Evolutionary conservation across 2,888 invertebrate species (phyloP), one percentile per base, ranked within the genome.

Genomic region (Caenorhabditis uteleia): DNA sequence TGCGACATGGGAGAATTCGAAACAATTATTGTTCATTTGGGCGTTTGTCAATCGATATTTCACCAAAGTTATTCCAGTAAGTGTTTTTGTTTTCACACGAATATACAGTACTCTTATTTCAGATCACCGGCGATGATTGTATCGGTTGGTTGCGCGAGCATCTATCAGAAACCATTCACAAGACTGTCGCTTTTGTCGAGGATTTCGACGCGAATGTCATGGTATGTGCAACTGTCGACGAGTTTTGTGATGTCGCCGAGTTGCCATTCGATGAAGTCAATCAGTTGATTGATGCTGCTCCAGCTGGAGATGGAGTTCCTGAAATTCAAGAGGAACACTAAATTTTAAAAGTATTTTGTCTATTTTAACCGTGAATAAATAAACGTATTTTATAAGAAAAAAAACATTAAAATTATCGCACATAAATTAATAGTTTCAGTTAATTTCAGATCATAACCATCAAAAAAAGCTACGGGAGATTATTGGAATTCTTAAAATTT

Each of bases 1-100:
- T 3, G 33, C 40, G 26, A 47, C 46, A 23, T 68, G 69, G 64
- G 36, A 34, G 3, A 39, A 38, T 7, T 44, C 68, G 16, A 36
- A 45, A 10, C 47, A 54, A 10, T 46, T 47, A 2, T 53, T 66
- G 16, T 38, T 75, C 23, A 58, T 69, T 12, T 75, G 75, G 75
- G 60, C 70, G 21, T 68, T 71, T 33, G 62, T 75, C 21, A 64
- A 75, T 29, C 18, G 26, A 10, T 73, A 73, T 53, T 75, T 73
- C 51, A 67, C 56, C 20, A 54, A 58, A 29, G 70, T 75, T 21
- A 64, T 75, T 8, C 62, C 68, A 56, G 72, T 74, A 31, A 48
- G 49, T 47, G 31, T 29, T 6, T 20, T 2, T 27, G 14, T 20
- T 8, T 26, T 25, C 14, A 26, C 18, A 14, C 16, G 23, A 34